Conservation (phyloP, 2,797 vertebrate species). For the Crocidura indochinensis region DNA sequence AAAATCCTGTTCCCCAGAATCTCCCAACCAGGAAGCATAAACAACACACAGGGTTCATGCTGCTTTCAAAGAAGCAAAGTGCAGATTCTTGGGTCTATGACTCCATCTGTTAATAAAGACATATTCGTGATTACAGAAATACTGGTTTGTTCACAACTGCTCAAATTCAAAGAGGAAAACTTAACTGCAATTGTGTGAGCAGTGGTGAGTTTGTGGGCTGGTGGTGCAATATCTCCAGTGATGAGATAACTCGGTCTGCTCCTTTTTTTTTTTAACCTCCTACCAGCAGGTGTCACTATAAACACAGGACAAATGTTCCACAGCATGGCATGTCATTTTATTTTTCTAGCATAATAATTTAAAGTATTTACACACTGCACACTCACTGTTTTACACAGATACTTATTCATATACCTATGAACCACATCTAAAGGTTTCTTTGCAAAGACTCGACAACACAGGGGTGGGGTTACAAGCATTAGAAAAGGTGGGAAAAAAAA, state of each 20-base stretch:
- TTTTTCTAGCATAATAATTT: constrained; percentile 97
- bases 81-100: background rate
- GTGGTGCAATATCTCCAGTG: background rate
- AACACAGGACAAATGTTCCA: constrained; percentile 93
- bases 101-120: background rate
- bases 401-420: constrained; percentile 92
- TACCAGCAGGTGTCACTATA: constrained; percentile 93
- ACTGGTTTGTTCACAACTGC: constrained; percentile 1
- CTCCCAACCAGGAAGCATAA: background rate
- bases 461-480: constrained; percentile 74
- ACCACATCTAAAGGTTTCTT: constrained; percentile 90
- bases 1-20: background rate
- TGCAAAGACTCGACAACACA: constrained; percentile 84
- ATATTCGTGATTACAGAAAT: background rate
- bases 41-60: background rate
- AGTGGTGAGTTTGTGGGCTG: background rate
- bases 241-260: background rate
- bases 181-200: background rate
- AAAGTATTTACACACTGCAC: constrained; percentile 96
- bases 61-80: background rate
- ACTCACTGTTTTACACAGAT: constrained; percentile 93
- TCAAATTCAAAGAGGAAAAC: constrained; percentile 25
- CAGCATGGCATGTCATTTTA: constrained; percentile 94
- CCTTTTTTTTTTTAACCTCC: constrained; percentile 21
- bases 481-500: constrained; percentile 74